These are phyloP conservation scores for Siphamia tubifer DNA, from an alignment of 2,113 vertebrate genomes.

Conservation along the genomic window DNA sequence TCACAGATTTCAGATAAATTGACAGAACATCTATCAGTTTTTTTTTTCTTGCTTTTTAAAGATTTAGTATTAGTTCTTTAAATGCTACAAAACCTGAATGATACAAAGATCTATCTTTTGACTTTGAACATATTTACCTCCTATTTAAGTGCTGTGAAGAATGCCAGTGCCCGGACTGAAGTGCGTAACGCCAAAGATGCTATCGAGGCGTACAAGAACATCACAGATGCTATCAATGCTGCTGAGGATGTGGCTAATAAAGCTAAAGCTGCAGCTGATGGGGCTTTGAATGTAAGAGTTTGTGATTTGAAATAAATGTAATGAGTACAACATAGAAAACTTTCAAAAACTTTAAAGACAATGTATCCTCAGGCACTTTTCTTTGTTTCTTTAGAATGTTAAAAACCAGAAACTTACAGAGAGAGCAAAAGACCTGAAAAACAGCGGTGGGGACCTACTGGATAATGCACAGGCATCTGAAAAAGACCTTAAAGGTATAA, in stretches of 20 bases:
- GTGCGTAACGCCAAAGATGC: conserved; percentile 88
- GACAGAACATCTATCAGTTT: background rate
- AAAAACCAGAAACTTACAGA: conserved; percentile 80
- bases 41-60: background rate
- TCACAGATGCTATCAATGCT: conserved; percentile 87
- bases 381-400: conserved; percentile 79
- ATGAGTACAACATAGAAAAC: background rate
- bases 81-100: no score
- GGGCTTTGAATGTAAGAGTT: conserved; percentile 81
- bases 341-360: background rate
- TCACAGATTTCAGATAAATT: background rate
- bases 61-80: no score
- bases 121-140: background rate
- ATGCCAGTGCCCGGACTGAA: conserved; percentile 79
- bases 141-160: conserved; percentile 81
- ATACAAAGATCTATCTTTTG: no score
- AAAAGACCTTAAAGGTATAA: conserved; percentile 79
- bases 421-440: conserved; percentile 83
- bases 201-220: conserved; percentile 89
- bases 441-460: conserved; percentile 71
- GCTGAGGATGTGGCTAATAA: conserved; percentile 88
- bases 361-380: background rate
- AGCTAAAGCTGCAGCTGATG: conserved; percentile 85
- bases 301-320: background rate
- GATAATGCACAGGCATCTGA: conserved; percentile 73